Base-by-base conservation (phyloP, 2,113 vertebrate genomes). In the Columba janthina region DNA sequence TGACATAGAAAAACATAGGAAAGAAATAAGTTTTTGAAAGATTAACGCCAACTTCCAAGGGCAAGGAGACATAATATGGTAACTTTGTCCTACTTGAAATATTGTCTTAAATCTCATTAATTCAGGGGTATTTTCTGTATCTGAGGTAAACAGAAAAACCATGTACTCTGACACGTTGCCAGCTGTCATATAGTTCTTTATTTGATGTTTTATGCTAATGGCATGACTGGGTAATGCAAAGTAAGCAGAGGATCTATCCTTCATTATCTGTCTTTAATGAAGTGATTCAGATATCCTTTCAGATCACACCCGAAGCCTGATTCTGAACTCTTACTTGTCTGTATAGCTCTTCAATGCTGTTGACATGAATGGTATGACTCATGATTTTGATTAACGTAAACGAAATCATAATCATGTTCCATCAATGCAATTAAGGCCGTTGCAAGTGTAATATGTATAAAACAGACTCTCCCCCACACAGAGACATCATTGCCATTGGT, bases 141-240 rank as follows among this genome's bases (percentile, higher is more conserved):
- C 29, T 5, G 19, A 67, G 57, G 53, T 85, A 88, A 95, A 96
- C 22, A 3, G 83, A 93, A 90, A 94, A 36, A 6, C 61, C 46
- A 24, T 72, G 64, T 72, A 72, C 81, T 79, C n/a, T 94, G 85
- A 80, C 38, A 85, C 42, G 69, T 86, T 86, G 46, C 72, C 69
- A 93, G 61, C 57, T 85, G 73, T 96, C 85, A 40, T 78, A 77
- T 67, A 54, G 40, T 64, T 92, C 38, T 80, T 95, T 88, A 62
- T 86, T 86, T 95, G 82, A 77, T 91, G 46, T 85, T 91, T 90
- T 84, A 50, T 88, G 76, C 50, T 95, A 86, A 93, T 95, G 36
- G 24, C 61, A 84, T 86, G 57, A 89, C 70, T 95, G 82, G 91
- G 56, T 76, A 95, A 96, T 90, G 78, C 72, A 93, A 89, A 88